Percentiles rank a stretch among this genome's conserved stretches.
These are phyloP conservation scores for Aphelenchoides fujianensis DNA, from an alignment of 1,140 invertebrate species.

Conservation along the genomic window DNA sequence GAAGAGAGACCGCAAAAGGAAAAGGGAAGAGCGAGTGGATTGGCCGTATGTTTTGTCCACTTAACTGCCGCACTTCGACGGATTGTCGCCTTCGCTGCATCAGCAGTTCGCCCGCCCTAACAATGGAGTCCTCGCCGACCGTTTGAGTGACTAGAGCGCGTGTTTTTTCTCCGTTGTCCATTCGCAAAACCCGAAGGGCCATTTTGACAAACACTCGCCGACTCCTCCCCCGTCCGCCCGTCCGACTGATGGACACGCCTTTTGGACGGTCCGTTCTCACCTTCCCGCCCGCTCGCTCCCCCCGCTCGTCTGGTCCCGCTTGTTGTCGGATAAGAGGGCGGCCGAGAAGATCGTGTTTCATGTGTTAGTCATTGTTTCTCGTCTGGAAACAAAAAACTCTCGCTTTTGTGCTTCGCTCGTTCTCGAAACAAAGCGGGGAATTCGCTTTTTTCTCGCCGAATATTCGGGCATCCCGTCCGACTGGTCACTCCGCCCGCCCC, in stretches of 20 bases:
- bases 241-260: background rate
- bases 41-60: background rate
- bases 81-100: background rate
- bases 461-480: background rate
- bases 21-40: background rate
- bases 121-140: too few species aligned
- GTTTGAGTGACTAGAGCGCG: background rate
- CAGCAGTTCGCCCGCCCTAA: background rate
- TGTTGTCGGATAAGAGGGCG: background rate
- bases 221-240: too few species aligned
- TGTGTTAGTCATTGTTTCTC: conserved; percentile 1
- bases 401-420: conserved; percentile 1
- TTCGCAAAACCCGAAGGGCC: background rate
- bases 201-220: conserved; percentile 6
- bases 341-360: background rate
- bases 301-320: background rate
- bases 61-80: background rate
- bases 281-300: too few species aligned
- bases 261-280: too few species aligned
- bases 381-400: background rate
- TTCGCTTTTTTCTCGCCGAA: background rate
- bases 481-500: background rate
- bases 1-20: too few species aligned
- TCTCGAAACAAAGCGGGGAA: too few species aligned
- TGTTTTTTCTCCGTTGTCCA: conserved; percentile 1